Base-by-base conservation (phyloP, 2,797 vertebrate genomes). In the Alca torda region DNA sequence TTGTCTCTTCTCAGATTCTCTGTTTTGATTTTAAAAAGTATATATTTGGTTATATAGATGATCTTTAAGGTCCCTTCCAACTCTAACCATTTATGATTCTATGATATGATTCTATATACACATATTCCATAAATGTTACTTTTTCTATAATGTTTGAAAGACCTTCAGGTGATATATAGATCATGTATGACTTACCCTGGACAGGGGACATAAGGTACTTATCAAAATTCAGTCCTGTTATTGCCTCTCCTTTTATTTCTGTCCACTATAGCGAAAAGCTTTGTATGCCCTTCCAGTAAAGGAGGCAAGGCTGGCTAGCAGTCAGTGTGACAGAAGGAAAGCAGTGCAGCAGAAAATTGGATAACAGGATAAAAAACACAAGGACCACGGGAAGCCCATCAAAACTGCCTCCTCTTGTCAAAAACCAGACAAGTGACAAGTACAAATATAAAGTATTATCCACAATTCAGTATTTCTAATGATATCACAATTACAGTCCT, bases 281-380 rank as follows among this genome's bases (percentile, higher is more conserved):
- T 91, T 91, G 84, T 94, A 78, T 87, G 93, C 91, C 89, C 96
- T 97, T 97, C 92, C 43, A 87, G 97, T 89, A 96, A 97, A 95
- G 94, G 64, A 95, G 37, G 53, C 64, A 84, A 96, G 95, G 96
- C 98, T 98, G 98, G 98, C 98, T 96, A 94, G 97, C 96, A 97
- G 96, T 98, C 98, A 98, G 98, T 88, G 79, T 95, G 98, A 98
- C 98, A 98, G 98, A 98, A 98, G 98, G 98, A 96, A 95, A 97
- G 97, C 98, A 98, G 95, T 97, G 97, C 98, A 98, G 98, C 96
- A 97, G 98, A 98, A 98, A 98, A 98, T 98, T 98, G 98, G 97
- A 98, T 98, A 98, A 98, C 97, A 97, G 98, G 97, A 98, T 98
- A 97, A 98, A 98, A 98, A 98, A 97, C 96, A 95, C 97, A 92